A percentile compares a stretch with the other conserved stretches of the same genome.
Evolutionary conservation across 2,888 invertebrate species (phyloP).

Genomic region (Acleris laterana): DNA sequence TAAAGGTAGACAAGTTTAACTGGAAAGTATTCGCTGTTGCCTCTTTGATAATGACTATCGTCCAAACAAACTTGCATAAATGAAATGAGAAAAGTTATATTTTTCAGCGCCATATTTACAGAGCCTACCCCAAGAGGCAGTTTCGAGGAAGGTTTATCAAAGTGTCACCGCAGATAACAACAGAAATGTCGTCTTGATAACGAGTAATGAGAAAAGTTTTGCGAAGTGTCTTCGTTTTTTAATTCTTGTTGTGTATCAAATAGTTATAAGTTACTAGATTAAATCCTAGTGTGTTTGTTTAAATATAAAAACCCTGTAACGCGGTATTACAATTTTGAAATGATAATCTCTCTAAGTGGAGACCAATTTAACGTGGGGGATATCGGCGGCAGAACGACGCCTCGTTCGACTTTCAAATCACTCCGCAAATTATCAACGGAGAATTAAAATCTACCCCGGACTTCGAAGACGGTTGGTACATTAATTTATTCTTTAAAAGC

Average conservation of each 20-base stretch:
- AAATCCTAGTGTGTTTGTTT: too few species aligned
- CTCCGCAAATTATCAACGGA: constrained; percentile 22
- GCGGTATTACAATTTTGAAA: neutral
- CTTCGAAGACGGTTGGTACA: constrained; percentile 53
- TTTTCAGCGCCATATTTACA: constrained; percentile 39
- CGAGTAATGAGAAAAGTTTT: constrained; percentile 61
- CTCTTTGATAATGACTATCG: constrained; percentile 29
- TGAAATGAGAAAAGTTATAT: constrained; percentile 42
- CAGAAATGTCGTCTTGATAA: constrained; percentile 62
- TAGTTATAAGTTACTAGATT: too few species aligned
- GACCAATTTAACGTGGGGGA: neutral
- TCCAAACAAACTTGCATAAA: constrained; percentile 32
- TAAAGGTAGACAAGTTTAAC: constrained; percentile 6
- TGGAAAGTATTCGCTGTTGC: constrained; percentile 2
- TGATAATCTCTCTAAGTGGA: neutral
- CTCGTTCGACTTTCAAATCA: constrained; percentile 27
- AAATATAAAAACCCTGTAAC: too few species aligned
- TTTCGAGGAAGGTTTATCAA: constrained; percentile 57
- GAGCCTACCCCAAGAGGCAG: constrained; percentile 41
- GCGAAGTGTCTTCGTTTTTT: constrained; percentile 45
- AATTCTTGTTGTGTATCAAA: constrained; percentile 13
- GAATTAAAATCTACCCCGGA: constrained; percentile 47
- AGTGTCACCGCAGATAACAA: constrained; percentile 57
- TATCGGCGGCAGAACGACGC: constrained; percentile 3
- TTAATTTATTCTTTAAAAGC: constrained; percentile 77